phyloP scores from a whole-genome alignment of 1,140 invertebrate genomes.

The Drosophila grimshawi region DNA sequence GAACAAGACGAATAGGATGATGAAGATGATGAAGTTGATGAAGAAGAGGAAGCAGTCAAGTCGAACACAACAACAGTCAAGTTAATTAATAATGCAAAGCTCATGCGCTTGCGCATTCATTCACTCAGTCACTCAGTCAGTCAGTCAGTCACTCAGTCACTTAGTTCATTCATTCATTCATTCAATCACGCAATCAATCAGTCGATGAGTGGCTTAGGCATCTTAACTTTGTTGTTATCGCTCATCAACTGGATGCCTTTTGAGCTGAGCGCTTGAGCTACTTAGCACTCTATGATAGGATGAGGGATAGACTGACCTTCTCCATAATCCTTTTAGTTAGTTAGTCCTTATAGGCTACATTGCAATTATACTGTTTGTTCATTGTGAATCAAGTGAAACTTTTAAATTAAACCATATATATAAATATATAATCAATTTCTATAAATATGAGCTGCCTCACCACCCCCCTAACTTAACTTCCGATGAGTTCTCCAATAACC shows the following conservation, averaged over 20 bases:
- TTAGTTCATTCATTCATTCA: constrained; percentile 32
- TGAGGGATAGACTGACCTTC: too few species aligned
- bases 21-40: background rate
- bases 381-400: too few species aligned
- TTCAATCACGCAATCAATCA: constrained; percentile 46
- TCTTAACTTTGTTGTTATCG: constrained; percentile 33
- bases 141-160: constrained; percentile 44
- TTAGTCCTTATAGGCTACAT: too few species aligned
- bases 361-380: too few species aligned
- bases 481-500: too few species aligned
- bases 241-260: constrained; percentile 67
- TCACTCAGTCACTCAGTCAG: constrained; percentile 52
- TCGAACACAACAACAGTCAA: constrained; percentile 31
- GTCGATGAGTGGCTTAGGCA: constrained; percentile 5
- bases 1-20: background rate
- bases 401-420: too few species aligned
- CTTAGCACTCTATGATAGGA: constrained; percentile 41
- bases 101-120: constrained; percentile 54
- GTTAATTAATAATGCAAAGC: constrained; percentile 78
- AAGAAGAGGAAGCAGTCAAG: too few species aligned
- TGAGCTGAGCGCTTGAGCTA: constrained; percentile 66
- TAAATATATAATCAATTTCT: too few species aligned
- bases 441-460: too few species aligned
- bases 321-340: too few species aligned
- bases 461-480: too few species aligned